phyloP scores from a whole-genome alignment of 2,797 vertebrate species.

The Malurus leucopterus region DNA sequence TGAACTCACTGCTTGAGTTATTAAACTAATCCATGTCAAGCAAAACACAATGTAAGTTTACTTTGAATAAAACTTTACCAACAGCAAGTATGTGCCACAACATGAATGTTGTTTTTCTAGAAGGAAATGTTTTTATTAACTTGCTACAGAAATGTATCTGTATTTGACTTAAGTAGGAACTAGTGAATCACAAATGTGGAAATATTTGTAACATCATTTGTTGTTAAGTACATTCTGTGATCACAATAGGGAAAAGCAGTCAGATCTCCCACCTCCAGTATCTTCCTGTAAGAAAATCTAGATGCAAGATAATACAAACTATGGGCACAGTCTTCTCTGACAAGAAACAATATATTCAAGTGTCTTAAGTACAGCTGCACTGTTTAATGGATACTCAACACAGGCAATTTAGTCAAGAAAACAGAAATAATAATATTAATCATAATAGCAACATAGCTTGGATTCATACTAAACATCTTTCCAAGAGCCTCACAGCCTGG shows the following conservation, averaged over 20 bases:
- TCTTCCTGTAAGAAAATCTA: neutral
- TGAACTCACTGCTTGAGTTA: neutral
- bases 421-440: neutral
- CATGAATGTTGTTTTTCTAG: neutral
- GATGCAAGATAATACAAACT: neutral
- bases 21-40: neutral
- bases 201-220: neutral
- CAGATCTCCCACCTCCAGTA: neutral
- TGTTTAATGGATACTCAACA: neutral
- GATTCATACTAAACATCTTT: neutral
- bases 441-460: accelerated
- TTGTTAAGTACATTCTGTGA: neutral
- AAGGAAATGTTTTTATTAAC: neutral
- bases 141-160: neutral
- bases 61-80: neutral
- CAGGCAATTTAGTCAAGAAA: neutral
- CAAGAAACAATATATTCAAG: neutral
- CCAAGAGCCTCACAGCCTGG: neutral
- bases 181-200: neutral
- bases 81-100: neutral
- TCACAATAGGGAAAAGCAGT: neutral
- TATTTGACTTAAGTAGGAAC: neutral
- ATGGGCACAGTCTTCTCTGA: neutral
- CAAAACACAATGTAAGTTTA: neutral
- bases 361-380: neutral